Conservation (phyloP, 2,113 vertebrate species). For the Carassius carassius region DNA sequence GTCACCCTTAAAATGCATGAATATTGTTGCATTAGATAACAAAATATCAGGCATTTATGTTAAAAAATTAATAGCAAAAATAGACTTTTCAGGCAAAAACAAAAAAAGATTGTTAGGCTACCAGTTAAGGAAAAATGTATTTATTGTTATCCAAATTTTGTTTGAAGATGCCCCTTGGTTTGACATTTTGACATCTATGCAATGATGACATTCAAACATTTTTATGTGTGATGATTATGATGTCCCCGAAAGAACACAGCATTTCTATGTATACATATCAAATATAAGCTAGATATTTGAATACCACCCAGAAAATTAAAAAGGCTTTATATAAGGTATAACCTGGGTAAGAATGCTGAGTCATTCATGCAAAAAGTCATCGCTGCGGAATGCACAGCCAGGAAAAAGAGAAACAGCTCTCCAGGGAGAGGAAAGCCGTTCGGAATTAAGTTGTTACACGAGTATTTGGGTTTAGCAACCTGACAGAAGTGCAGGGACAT, state of each 20-base stretch:
- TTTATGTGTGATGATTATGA: not conserved
- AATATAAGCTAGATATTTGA: not conserved
- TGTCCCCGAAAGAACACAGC: not conserved
- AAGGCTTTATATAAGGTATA: conserved; percentile 37
- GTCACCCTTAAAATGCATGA: not conserved
- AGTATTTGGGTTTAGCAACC: conserved; percentile 37
- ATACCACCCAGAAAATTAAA: not conserved
- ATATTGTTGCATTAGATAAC: not conserved
- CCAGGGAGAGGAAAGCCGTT: conserved; percentile 45
- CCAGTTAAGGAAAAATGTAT: not conserved
- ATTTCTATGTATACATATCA: not conserved
- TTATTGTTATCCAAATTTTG: not conserved
- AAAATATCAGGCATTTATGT: not conserved
- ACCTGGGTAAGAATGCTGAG: conserved; percentile 51
- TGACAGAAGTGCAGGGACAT: conserved; percentile 37
- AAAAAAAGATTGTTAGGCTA: not conserved
- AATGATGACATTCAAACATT: conserved; percentile 3
- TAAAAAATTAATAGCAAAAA: not conserved
- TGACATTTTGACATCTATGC: not conserved
- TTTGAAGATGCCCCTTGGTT: not conserved
- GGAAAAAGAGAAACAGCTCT: conserved; percentile 49
- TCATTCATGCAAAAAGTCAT: conserved; percentile 51
- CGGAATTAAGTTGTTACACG: conserved; percentile 45
- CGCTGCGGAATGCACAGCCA: conserved; percentile 46
- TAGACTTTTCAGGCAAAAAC: not conserved